A percentile compares a stretch with the other conserved stretches of the same genome.
phyloP scores from a whole-genome alignment of 92 coral and sea anemone genomes.

The Siderastrea siderea region DNA sequence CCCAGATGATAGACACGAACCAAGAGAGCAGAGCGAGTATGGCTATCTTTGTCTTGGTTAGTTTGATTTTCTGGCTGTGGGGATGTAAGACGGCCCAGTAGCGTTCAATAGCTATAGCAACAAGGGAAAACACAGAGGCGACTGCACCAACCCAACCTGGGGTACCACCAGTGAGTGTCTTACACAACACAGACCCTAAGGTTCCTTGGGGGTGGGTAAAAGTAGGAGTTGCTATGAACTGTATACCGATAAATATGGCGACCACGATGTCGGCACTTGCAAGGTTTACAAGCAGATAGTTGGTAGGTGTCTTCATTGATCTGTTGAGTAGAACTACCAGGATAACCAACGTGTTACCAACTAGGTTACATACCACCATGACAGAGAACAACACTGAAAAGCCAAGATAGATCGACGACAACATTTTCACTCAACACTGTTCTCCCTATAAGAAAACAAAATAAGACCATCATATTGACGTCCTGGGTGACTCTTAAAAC shows the following conservation, averaged over 20 bases:
- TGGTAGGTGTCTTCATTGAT: slow-evolving; percentile 19
- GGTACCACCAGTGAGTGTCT: slow-evolving; percentile 16
- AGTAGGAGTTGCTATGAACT: slow-evolving; percentile 8
- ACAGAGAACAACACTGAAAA: not conserved
- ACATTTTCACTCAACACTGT: too few relatives aligned
- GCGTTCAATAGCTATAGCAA: slow-evolving; percentile 34
- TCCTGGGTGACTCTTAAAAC: too few relatives aligned
- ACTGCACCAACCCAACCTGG: slow-evolving; percentile 34
- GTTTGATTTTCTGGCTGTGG: not conserved
- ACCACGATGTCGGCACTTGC: slow-evolving; percentile 28
- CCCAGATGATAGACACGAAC: slow-evolving; percentile 11
- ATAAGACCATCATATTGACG: too few relatives aligned
- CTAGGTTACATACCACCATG: not conserved
- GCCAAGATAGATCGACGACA: not conserved
- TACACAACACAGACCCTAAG: slow-evolving; percentile 6
- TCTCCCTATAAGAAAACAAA: too few relatives aligned
- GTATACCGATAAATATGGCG: slow-evolving; percentile 16
- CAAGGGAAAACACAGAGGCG: slow-evolving; percentile 12
- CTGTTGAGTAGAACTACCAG: not conserved
- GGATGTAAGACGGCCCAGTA: slow-evolving; percentile 17
- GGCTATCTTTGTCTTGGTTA: not conserved
- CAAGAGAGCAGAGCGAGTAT: not conserved
- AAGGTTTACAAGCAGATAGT: slow-evolving; percentile 18
- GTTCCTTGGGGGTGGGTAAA: slow-evolving; percentile 1
- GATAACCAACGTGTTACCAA: not conserved